A percentile compares a stretch with the other conserved stretches of the same genome.
phyloP scores from a whole-genome alignment of 2,888 invertebrate species.

The Aphidius colemani region DNA sequence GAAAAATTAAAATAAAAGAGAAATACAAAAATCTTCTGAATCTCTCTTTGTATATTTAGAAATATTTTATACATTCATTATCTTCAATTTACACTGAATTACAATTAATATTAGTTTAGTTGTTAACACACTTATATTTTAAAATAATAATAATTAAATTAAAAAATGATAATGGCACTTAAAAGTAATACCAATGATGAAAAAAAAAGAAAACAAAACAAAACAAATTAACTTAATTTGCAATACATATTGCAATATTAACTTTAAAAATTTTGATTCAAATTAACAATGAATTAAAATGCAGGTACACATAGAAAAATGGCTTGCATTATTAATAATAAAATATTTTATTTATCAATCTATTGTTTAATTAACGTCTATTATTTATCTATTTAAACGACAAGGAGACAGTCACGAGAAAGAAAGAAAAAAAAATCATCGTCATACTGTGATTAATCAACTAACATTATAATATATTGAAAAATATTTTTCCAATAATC shows the following conservation, averaged over 20 bases:
- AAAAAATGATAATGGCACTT: conserved; percentile 19
- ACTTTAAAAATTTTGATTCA: conserved; percentile 27
- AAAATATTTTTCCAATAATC: conserved; percentile 1
- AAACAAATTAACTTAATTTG: conserved; percentile 16
- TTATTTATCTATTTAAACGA: conserved; percentile 21
- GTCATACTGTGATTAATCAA: neutral
- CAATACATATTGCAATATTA: neutral
- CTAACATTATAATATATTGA: neutral
- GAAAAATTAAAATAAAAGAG: conserved; percentile 3
- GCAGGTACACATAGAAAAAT: conserved; percentile 42
- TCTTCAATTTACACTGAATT: conserved; percentile 55
- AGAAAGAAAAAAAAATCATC: no score
- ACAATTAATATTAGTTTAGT: conserved; percentile 35
- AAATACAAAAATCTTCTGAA: conserved; percentile 13
- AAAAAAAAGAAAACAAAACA: conserved; percentile 16
- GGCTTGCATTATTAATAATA: conserved; percentile 37
- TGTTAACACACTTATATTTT: neutral
- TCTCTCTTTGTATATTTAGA: conserved; percentile 56
- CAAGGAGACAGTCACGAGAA: no score
- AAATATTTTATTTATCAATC: conserved; percentile 36
- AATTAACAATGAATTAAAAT: conserved; percentile 38
- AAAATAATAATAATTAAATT: conserved; percentile 15
- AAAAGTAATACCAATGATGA: neutral
- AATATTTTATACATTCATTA: conserved; percentile 52
- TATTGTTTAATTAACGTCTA: conserved; percentile 32